phyloP scores from a whole-genome alignment of 2,797 vertebrate species.

The Lacerta viridis region DNA sequence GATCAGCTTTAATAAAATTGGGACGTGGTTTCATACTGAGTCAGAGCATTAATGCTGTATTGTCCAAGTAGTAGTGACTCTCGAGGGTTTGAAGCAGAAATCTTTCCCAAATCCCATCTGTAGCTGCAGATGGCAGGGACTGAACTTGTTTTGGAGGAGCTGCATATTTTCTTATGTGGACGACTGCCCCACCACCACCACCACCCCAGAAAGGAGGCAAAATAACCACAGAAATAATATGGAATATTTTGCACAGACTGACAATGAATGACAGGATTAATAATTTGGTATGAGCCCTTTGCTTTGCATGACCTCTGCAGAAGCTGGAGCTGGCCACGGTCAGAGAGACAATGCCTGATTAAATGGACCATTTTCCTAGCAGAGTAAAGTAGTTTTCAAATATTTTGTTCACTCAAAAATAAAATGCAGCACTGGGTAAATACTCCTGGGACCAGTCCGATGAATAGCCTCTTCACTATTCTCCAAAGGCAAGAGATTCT shows the following conservation, averaged over 20 bases:
- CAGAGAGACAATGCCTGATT: background rate
- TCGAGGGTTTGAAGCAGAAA: background rate
- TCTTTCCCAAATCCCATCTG: background rate
- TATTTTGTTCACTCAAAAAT: background rate
- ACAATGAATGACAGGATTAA: background rate
- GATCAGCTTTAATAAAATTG: background rate
- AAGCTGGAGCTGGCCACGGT: background rate
- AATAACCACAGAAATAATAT: background rate
- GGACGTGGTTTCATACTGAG: background rate
- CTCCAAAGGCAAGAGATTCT: background rate
- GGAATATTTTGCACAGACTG: background rate
- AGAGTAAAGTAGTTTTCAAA: background rate
- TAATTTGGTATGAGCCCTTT: background rate
- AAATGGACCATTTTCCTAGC: background rate
- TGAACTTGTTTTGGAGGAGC: background rate
- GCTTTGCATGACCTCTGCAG: background rate
- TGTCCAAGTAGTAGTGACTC: background rate
- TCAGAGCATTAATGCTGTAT: background rate
- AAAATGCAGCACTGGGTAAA: background rate
- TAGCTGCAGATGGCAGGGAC: background rate
- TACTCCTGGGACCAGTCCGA: background rate
- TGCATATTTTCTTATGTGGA: background rate
- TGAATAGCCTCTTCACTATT: background rate
- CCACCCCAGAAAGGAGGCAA: too few species aligned
- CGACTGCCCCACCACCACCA: too few species aligned